Conservation (phyloP, 2,888 invertebrate genomes). For the Drosophila longiperda region DNA sequence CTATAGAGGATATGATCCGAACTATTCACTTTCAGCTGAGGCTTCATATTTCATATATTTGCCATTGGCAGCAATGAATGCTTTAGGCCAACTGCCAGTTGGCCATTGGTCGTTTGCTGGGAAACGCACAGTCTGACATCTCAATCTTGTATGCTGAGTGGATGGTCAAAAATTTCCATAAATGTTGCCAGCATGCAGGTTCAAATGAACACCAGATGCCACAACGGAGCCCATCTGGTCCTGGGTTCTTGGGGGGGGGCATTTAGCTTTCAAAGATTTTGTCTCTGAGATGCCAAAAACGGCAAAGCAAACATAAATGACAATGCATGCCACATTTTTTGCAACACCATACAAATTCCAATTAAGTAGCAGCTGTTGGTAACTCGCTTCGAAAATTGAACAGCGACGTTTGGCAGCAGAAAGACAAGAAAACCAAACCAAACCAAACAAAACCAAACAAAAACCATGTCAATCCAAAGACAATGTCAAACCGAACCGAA, state of each 20-base stretch:
- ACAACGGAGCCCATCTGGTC: slow-evolving; percentile 6
- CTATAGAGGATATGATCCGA: slow-evolving; percentile 7
- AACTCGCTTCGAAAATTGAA: slow-evolving; percentile 69
- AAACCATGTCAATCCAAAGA: slow-evolving; percentile 20
- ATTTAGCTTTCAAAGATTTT: slow-evolving; percentile 2
- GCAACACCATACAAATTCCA: slow-evolving; percentile 69
- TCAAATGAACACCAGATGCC: slow-evolving; percentile 44
- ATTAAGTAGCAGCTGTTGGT: slow-evolving; percentile 76
- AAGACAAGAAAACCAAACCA: slow-evolving; percentile 14
- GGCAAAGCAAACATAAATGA: slow-evolving; percentile 63
- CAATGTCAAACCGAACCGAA: slow-evolving; percentile 18
- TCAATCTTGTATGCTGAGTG: slow-evolving; percentile 49
- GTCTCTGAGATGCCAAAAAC: slow-evolving; percentile 31
- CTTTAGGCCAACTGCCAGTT: slow-evolving; percentile 1
- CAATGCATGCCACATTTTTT: slow-evolving; percentile 70
- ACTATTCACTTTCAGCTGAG: slow-evolving; percentile 24
- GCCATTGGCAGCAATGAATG: slow-evolving; percentile 37
- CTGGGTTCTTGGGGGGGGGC: neutral
- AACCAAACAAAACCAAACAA: slow-evolving; percentile 12
- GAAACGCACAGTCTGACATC: slow-evolving; percentile 34
- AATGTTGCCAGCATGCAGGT: slow-evolving; percentile 51
- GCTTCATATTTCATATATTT: slow-evolving; percentile 21
- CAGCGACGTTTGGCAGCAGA: slow-evolving; percentile 41
- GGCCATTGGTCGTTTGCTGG: slow-evolving; percentile 2
- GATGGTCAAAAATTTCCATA: slow-evolving; percentile 47